These are phyloP conservation scores for Brenthis ino DNA, from an alignment of 2,888 invertebrate species.

Conservation along the genomic window DNA sequence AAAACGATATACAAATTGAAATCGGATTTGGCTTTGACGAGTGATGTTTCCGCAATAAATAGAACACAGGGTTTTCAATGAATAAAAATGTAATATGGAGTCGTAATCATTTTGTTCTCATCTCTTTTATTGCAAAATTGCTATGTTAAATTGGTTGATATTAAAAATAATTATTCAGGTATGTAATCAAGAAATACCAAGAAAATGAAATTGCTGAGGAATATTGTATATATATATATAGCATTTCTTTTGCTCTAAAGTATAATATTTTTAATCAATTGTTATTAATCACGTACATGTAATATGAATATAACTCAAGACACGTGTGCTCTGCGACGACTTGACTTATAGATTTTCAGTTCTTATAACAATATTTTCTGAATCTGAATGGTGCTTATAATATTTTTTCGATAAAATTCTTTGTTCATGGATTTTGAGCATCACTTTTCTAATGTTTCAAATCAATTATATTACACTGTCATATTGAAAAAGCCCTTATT, in stretches of 20 bases:
- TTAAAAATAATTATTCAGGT: constrained; percentile 9
- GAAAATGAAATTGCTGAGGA: background rate
- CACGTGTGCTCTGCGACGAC: too few relatives aligned
- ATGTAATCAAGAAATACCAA: background rate
- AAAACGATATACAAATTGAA: constrained; percentile 15
- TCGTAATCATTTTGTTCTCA: constrained; percentile 36
- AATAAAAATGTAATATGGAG: constrained; percentile 38
- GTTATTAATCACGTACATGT: background rate
- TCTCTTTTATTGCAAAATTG: constrained; percentile 33
- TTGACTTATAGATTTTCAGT: too few relatives aligned
- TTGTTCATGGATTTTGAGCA: too few relatives aligned
- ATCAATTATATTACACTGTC: too few relatives aligned
- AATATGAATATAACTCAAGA: too few relatives aligned
- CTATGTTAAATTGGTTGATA: constrained; percentile 27
- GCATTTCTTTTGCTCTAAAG: background rate
- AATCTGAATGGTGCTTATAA: too few relatives aligned
- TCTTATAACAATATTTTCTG: too few relatives aligned
- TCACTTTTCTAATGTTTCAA: too few relatives aligned
- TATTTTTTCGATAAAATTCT: too few relatives aligned
- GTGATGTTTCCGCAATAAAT: constrained; percentile 19
- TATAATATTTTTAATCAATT: background rate
- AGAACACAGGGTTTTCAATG: constrained; percentile 26
- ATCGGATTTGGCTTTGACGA: constrained; percentile 18
- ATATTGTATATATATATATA: background rate
- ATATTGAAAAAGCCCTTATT: too few relatives aligned